Evolutionary conservation across 1,140 invertebrate species (phyloP).

Genomic region (Metaphire vulgaris): DNA sequence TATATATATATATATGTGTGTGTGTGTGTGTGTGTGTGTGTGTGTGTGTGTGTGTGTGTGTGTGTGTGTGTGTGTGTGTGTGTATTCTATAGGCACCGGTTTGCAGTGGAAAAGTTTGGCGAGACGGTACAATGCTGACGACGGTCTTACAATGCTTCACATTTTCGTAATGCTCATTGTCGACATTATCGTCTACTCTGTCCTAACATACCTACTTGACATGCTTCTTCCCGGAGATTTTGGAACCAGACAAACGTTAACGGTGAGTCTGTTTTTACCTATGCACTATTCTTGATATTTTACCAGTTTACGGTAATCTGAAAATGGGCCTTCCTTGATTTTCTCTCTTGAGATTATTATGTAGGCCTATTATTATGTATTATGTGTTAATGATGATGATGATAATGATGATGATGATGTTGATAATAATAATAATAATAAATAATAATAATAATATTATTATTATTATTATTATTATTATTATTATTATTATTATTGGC

Average conservation of each 20-base stretch:
- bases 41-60: not conserved
- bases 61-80: not conserved
- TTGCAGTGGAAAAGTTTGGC: slow-evolving; percentile 42
- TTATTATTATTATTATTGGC: too few relatives aligned
- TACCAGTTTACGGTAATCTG: not conserved
- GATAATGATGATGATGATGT: too few relatives aligned
- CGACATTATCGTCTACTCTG: slow-evolving; percentile 53
- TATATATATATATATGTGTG: not conserved
- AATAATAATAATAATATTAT: too few relatives aligned
- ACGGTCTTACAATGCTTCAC: slow-evolving; percentile 44
- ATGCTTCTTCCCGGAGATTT: slow-evolving; percentile 58
- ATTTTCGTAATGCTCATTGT: slow-evolving; percentile 56
- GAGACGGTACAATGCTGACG: slow-evolving; percentile 39
- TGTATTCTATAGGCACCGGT: slow-evolving; percentile 36
- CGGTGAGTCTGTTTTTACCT: slow-evolving; percentile 48
- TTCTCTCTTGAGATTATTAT: not conserved
- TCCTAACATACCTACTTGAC: slow-evolving; percentile 60
- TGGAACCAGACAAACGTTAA: slow-evolving; percentile 54
- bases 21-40: not conserved
- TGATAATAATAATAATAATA: too few relatives aligned
- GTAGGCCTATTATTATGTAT: too few relatives aligned
- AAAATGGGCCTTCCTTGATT: not conserved
- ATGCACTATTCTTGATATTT: too few relatives aligned
- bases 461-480: too few relatives aligned
- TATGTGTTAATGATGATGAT: not conserved